Base-by-base conservation (phyloP, 1,140 invertebrate genomes). In the Nasonia longicornis region DNA sequence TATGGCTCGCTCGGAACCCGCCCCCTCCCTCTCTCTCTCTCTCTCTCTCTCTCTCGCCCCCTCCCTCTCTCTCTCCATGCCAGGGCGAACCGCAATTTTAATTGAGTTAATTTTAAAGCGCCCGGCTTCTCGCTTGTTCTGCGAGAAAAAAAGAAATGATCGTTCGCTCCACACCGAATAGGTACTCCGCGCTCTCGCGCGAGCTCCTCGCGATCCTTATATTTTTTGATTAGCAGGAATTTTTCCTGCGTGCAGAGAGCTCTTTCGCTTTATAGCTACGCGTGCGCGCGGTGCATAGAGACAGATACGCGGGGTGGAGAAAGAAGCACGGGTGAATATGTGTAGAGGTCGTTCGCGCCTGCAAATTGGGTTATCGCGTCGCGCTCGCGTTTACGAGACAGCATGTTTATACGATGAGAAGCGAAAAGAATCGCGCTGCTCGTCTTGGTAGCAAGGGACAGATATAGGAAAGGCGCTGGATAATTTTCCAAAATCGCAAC, bases 101-200 rank as follows among this genome's bases (percentile, higher is more conserved):
- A 86, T 86, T 77, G 74, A 85, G 82, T 82, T 86, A 87, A 87
- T 87, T 86, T 86, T 69, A 84, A 84, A 70, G 74, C 35, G 22
- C 26, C 26, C 31, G 31, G 29, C 74, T 70, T 80, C 42, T 74
- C 4, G 20, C 26, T 63, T 14, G 31, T 66, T 66, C 22, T 14
- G 26, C n/a, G 20, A 16, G 67, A 35, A 35, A 35, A 31, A 35
- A 35, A 35, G 4, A 29, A 4, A 73, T 11, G 22, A 58, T 77
- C 63, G 48, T 66, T 67, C 16, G 52, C 38, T 16, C 16, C 29
- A 22, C 31, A 48, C 10, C 63, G 20, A 22, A 52, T 52, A 26
- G 26, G 26, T 26, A 48, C 3, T 63, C 73, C 4, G 12, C 26
- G 26, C 26, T 26, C 26, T 63, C 22, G 22, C 1, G 16, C 52